Base-by-base conservation (phyloP, 2,113 vertebrate species). In the Irena cyanogastra region DNA sequence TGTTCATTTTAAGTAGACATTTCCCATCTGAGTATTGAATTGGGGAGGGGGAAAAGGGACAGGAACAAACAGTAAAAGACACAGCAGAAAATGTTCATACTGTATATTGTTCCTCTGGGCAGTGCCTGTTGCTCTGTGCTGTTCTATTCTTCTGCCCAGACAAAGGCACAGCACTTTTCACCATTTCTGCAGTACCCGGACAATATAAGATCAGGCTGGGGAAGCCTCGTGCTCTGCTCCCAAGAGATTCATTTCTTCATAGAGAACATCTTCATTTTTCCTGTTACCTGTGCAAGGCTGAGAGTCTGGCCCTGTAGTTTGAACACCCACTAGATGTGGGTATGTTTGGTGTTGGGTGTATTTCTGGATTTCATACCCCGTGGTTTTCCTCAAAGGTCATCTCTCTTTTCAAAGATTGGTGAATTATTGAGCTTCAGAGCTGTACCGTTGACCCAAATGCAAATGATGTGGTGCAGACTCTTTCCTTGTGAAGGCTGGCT, bases 21-120 rank as follows among this genome's bases (percentile, higher is more conserved):
- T 87, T 90, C 20, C 70, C 21, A 59, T 91, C 39, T n/a, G n/a
- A 59, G 33, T 53, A 11, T 37, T 87, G 37, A 77, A 33, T 2
- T 8, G 18, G 10, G 11, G 33, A 9, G 21, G 10, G 12, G 7
- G 3, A 15, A 59, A 3, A 42, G 64, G 19, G 1, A 4, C 2
- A 8, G 44, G 60, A 89, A 18, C 52, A 87, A 61, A 37, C 16
- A 65, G 23, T 35, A 57, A 53, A 75, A 65, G 63, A 45, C 24
- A 10, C 9, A 49, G 61, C 6, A 35, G 57, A 41, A 85, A 82
- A 65, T 39, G 16, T 53, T 79, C 41, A 7, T 27, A 6, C 11
- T 28, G 44, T 68, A 1, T 64, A 5, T 33, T 61, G 7, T 61
- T 84, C 14, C 28, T 16, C 23, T 56, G 60, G 54, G 35, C 61